A percentile compares a stretch with the other conserved stretches of the same genome.
Evolutionary conservation across 2,888 invertebrate genomes (phyloP).

Genomic region (Xestia ashworthii): DNA sequence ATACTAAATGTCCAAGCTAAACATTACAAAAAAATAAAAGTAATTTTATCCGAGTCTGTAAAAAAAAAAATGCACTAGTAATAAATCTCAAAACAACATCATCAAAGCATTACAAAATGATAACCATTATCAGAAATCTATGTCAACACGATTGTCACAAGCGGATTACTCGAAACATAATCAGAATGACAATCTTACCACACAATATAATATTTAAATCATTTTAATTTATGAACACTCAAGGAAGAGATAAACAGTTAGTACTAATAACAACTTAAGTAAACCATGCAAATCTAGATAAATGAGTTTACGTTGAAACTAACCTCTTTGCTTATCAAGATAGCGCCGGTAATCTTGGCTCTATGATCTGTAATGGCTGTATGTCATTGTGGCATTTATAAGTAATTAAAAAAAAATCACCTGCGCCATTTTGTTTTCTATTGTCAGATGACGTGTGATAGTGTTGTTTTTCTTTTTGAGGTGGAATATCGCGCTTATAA

Average conservation of each 20-base stretch:
- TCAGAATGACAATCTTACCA: slow-evolving; percentile 25
- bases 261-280: slow-evolving; percentile 32
- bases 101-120: not conserved
- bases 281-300: slow-evolving; percentile 56
- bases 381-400: slow-evolving; percentile 8
- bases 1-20: too few species aligned
- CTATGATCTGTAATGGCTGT: slow-evolving; percentile 37
- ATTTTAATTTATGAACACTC: slow-evolving; percentile 24
- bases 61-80: too few species aligned
- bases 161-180: not conserved
- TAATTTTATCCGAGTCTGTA: too few species aligned
- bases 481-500: not conserved
- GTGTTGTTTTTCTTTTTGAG: not conserved
- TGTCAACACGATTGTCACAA: slow-evolving; percentile 12
- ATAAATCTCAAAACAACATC: too few species aligned
- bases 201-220: slow-evolving; percentile 15
- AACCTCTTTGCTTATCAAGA: slow-evolving; percentile 63
- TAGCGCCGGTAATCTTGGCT: slow-evolving; percentile 47
- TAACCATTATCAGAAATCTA: not conserved
- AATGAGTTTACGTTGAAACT: slow-evolving; percentile 25
- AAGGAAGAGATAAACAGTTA: slow-evolving; percentile 45
- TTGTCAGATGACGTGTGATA: slow-evolving; percentile 2
- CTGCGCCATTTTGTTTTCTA: slow-evolving; percentile 23
- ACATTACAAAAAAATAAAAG: too few species aligned
- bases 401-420: slow-evolving; percentile 25